Evolutionary conservation across 2,113 vertebrate genomes (phyloP).

Genomic region (Pogona vitticeps): DNA sequence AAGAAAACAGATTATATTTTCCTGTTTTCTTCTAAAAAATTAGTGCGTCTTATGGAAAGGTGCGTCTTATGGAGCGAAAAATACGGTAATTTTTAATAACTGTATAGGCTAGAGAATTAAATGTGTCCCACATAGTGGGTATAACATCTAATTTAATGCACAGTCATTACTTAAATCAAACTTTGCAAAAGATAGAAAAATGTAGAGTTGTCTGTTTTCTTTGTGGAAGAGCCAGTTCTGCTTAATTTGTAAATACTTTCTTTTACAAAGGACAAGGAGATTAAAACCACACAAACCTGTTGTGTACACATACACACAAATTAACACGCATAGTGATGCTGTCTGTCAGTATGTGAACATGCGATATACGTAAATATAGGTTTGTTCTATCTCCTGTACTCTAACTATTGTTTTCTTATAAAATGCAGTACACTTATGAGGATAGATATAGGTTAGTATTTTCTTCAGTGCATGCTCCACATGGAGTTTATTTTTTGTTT

Average conservation of each 20-base stretch:
- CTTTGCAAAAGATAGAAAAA: neutral
- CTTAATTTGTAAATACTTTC: neutral
- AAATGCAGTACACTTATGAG: neutral
- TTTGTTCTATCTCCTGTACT: neutral
- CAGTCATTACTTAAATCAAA: slow-evolving; percentile 16
- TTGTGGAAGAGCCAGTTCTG: neutral
- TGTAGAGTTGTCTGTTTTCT: neutral
- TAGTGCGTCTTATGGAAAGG: too few species aligned
- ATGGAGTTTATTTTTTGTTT: neutral
- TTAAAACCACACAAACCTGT: neutral
- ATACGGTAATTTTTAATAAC: neutral
- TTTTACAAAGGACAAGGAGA: neutral
- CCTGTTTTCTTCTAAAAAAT: too few species aligned
- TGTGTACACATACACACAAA: neutral
- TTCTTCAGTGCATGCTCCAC: neutral
- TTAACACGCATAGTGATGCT: neutral
- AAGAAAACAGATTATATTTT: too few species aligned
- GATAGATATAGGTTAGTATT: neutral
- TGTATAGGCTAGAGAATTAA: neutral
- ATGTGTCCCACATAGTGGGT: slow-evolving; percentile 1
- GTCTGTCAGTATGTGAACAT: neutral
- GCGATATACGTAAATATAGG: neutral
- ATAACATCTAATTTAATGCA: slow-evolving; percentile 9
- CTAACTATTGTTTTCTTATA: neutral
- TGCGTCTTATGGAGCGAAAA: too few species aligned